phyloP scores from a whole-genome alignment of 2,797 vertebrate genomes.

The Alauda arvensis region DNA sequence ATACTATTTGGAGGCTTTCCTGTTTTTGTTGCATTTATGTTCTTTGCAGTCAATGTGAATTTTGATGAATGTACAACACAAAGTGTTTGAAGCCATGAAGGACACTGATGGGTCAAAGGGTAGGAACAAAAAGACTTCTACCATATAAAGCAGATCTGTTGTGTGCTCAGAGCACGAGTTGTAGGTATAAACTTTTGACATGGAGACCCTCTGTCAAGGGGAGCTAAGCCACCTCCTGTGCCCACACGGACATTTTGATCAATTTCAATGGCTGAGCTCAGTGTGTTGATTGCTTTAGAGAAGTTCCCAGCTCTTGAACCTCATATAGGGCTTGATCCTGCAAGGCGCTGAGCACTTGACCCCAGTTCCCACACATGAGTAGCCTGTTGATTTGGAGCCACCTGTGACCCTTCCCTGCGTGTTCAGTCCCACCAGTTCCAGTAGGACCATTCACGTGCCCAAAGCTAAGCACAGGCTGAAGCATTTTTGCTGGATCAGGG shows the following conservation, averaged over 20 bases:
- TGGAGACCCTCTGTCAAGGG: slow-evolving; percentile 55
- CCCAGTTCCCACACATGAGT: slow-evolving; percentile 2
- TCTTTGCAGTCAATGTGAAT: slow-evolving; percentile 90
- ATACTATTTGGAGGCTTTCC: slow-evolving; percentile 80
- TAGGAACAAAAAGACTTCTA: slow-evolving; percentile 69
- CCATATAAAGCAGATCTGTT: slow-evolving; percentile 49
- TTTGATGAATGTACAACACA: slow-evolving; percentile 96
- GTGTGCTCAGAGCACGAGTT: slow-evolving; percentile 65
- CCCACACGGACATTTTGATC: slow-evolving; percentile 60
- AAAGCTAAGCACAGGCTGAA: slow-evolving; percentile 47
- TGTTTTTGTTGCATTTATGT: slow-evolving; percentile 81
- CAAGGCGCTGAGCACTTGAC: slow-evolving; percentile 49
- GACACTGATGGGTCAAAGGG: slow-evolving; percentile 73
- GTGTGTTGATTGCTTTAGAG: slow-evolving; percentile 74
- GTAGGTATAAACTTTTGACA: slow-evolving; percentile 64
- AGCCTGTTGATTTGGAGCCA: slow-evolving; percentile 41
- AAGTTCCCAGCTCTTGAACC: slow-evolving; percentile 73
- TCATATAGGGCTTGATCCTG: slow-evolving; percentile 63
- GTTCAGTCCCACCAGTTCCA: not conserved
- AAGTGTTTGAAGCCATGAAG: slow-evolving; percentile 84
- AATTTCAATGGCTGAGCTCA: slow-evolving; percentile 70
- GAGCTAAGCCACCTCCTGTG: slow-evolving; percentile 61
- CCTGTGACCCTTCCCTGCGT: not conserved
- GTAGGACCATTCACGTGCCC: slow-evolving; percentile 10
- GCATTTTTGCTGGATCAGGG: slow-evolving; percentile 33